Evolutionary conservation across 2,888 invertebrate genomes (phyloP).

Genomic region (Resseliella maxima): DNA sequence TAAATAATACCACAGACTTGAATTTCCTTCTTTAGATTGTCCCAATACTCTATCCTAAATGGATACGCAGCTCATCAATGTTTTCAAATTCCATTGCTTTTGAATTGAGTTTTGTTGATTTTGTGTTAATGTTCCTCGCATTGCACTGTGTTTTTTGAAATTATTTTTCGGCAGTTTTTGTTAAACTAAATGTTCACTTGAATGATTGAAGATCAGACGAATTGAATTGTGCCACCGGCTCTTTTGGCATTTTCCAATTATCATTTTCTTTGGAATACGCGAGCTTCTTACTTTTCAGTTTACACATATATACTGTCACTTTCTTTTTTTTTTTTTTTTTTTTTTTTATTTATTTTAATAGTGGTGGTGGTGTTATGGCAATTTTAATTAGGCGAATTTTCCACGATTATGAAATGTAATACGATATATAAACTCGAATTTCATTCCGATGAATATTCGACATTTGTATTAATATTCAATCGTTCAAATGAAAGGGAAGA

Average conservation of each 20-base stretch:
- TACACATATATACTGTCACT: not conserved
- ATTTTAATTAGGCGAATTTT: constrained; percentile 35
- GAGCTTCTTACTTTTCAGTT: not conserved
- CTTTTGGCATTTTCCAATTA: not conserved
- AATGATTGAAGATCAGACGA: constrained; percentile 41
- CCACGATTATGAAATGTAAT: constrained; percentile 56
- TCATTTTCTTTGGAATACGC: not conserved
- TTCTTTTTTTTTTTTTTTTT: not conserved
- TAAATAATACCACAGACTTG: constrained; percentile 65
- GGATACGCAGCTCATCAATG: not conserved
- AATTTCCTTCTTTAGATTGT: not conserved
- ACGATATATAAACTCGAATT: constrained; percentile 44
- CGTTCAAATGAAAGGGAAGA: constrained; percentile 29
- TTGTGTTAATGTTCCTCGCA: constrained; percentile 16
- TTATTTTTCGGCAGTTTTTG: not conserved
- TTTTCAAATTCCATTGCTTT: not conserved
- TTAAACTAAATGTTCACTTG: constrained; percentile 33
- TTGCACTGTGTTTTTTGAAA: not conserved
- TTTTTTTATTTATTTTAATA: constrained; percentile 9
- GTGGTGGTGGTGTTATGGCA: not conserved
- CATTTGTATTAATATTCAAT: constrained; percentile 19
- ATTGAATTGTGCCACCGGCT: not conserved
- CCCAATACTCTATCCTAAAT: not conserved
- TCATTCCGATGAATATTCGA: constrained; percentile 12
- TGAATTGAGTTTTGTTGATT: not conserved